These are phyloP conservation scores for Acrocephalus arundinaceus DNA, from an alignment of 2,113 vertebrate species.

Conservation along the genomic window DNA sequence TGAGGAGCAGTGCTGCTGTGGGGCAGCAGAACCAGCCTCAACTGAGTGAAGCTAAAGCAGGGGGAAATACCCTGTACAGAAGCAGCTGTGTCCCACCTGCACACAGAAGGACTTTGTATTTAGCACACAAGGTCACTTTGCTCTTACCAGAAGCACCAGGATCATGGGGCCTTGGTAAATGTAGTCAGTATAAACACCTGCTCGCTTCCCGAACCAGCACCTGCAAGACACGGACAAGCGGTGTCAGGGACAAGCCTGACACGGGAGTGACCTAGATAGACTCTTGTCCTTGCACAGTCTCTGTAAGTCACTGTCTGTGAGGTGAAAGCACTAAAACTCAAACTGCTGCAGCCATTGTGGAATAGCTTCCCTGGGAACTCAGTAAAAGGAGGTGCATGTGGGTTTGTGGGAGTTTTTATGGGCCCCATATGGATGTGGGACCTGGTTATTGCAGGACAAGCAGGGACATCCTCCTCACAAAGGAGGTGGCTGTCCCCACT, in stretches of 20 bases:
- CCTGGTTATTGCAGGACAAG: not conserved
- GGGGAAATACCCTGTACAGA: not conserved
- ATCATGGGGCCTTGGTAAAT: slow-evolving; percentile 99
- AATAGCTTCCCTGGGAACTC: not conserved
- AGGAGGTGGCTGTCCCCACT: not conserved
- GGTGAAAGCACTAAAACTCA: not conserved
- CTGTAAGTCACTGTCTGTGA: not conserved
- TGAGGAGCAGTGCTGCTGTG: not conserved
- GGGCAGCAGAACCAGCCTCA: not conserved
- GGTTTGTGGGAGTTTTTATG: not conserved
- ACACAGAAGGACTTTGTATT: not conserved
- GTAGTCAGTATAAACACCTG: slow-evolving; percentile 94
- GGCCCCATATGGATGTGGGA: not conserved
- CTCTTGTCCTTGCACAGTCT: not conserved
- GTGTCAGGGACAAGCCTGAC: not conserved
- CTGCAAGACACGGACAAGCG: slow-evolving; percentile 66
- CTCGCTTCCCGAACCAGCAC: slow-evolving; percentile 97
- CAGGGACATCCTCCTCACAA: not conserved
- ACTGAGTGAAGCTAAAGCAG: not conserved
- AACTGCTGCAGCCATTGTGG: not conserved
- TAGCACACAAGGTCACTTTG: not conserved
- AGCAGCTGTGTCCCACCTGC: not conserved
- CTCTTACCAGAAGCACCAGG: slow-evolving; percentile 92
- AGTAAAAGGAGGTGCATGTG: rapidly evolving
- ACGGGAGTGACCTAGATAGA: not conserved